A percentile compares a stretch with the other conserved stretches of the same genome.
Evolutionary conservation across 2,797 vertebrate species (phyloP).

Genomic region (Holocentrus rufus): DNA sequence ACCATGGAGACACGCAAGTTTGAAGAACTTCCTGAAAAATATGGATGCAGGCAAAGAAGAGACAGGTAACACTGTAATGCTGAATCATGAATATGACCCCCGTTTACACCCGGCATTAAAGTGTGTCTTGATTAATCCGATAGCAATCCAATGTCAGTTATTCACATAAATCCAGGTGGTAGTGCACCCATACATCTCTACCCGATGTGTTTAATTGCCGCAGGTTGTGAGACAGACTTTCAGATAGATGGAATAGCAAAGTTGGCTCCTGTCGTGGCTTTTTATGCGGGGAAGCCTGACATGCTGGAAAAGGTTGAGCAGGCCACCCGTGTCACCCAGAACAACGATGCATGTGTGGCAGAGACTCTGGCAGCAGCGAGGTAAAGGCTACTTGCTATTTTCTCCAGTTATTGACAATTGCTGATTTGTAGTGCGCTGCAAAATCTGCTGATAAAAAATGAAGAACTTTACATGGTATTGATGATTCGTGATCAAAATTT

Average conservation of each 20-base stretch:
- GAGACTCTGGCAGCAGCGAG: constrained; percentile 82
- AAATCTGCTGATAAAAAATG: too few relatives aligned
- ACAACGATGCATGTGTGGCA: constrained; percentile 79
- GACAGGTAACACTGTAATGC: constrained; percentile 65
- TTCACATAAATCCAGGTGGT: too few relatives aligned
- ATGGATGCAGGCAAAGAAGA: constrained; percentile 79
- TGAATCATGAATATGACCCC: neutral
- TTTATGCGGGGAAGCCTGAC: constrained; percentile 80
- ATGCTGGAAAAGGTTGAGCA: constrained; percentile 81
- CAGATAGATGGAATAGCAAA: constrained; percentile 83
- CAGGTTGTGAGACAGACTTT: constrained; percentile 79
- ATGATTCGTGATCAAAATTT: too few relatives aligned
- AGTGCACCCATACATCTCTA: neutral
- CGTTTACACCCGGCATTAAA: too few relatives aligned
- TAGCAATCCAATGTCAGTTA: too few relatives aligned
- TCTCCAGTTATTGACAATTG: neutral
- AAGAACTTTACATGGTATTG: too few relatives aligned
- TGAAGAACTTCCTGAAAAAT: constrained; percentile 82
- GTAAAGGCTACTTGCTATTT: constrained; percentile 47
- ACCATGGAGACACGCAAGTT: constrained; percentile 81
- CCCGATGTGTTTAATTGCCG: neutral
- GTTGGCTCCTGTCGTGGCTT: constrained; percentile 81
- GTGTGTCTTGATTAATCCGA: too few relatives aligned
- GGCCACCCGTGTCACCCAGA: constrained; percentile 80
- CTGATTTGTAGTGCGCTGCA: neutral